phyloP scores from a whole-genome alignment of 2,797 vertebrate species.

The Lutjanus campechanus region DNA sequence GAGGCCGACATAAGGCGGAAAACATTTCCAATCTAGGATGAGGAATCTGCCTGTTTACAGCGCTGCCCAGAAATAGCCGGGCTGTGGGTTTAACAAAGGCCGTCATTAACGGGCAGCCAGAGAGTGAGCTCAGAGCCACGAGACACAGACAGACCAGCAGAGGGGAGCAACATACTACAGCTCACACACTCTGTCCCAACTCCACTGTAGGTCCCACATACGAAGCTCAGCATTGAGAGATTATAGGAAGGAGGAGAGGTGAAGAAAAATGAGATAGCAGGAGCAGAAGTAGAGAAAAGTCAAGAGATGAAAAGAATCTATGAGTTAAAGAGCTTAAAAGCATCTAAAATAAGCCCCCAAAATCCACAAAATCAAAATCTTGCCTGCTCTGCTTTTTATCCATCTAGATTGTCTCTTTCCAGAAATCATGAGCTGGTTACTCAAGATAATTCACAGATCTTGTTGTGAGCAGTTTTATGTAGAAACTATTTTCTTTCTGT shows the following conservation, averaged over 20 bases:
- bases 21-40: conserved; percentile 81
- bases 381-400: too few species aligned
- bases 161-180: conserved; percentile 62
- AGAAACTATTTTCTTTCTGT: too few species aligned
- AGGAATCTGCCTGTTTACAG: conserved; percentile 86
- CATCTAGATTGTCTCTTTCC: too few species aligned
- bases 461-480: too few species aligned
- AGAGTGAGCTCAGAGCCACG: conserved; percentile 58
- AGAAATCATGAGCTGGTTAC: too few species aligned
- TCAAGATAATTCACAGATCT: too few species aligned
- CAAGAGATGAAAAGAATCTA: neutral
- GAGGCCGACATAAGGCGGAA: conserved; percentile 60
- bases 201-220: neutral
- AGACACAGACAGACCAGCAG: conserved; percentile 62
- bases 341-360: neutral
- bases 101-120: conserved; percentile 78
- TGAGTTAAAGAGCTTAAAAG: neutral
- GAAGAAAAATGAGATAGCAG: neutral
- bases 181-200: neutral
- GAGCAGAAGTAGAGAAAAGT: too few species aligned
- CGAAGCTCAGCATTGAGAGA: conserved; percentile 13
- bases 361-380: too few species aligned
- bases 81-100: conserved; percentile 87
- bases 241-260: neutral
- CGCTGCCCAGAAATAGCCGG: conserved; percentile 82